Conservation (phyloP, 2,888 invertebrate genomes). For the Hofmannophila pseudospretella region DNA sequence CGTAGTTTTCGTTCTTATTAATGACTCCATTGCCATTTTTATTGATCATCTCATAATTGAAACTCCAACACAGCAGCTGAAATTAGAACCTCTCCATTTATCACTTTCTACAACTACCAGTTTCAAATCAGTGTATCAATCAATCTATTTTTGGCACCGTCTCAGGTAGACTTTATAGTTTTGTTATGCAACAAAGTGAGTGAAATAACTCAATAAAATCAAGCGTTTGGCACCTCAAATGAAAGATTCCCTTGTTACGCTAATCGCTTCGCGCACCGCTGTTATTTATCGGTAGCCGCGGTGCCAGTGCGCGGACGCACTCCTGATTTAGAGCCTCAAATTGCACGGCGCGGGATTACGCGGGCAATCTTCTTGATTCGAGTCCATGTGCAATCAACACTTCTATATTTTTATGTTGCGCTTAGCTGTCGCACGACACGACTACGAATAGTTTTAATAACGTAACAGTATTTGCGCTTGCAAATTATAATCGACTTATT, state of each 20-base stretch:
- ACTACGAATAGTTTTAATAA: slow-evolving; percentile 1
- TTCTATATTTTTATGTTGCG: slow-evolving; percentile 20
- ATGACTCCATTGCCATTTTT: too few species aligned
- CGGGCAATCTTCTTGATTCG: slow-evolving; percentile 44
- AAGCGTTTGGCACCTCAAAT: slow-evolving; percentile 35
- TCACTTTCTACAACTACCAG: too few species aligned
- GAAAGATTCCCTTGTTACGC: slow-evolving; percentile 60
- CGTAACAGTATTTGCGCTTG: too few species aligned
- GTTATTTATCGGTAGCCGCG: slow-evolving; percentile 72
- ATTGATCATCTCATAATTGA: too few species aligned
- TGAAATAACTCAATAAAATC: slow-evolving; percentile 45
- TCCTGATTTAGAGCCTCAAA: slow-evolving; percentile 72
- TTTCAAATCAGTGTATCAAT: too few species aligned
- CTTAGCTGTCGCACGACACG: slow-evolving; percentile 4
- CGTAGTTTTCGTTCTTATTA: too few species aligned
- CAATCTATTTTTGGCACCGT: too few species aligned
- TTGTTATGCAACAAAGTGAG: too few species aligned
- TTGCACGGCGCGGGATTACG: slow-evolving; percentile 58
- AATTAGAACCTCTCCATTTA: too few species aligned
- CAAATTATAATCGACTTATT: too few species aligned
- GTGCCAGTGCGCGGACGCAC: slow-evolving; percentile 35
- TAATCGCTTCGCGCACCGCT: slow-evolving; percentile 51
- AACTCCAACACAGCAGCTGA: too few species aligned
- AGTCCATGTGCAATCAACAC: slow-evolving; percentile 45
- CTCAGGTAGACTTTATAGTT: too few species aligned